A percentile compares a stretch with the other conserved stretches of the same genome.
phyloP scores from a whole-genome alignment of 2,888 invertebrate genomes.

The Choristoneura rosaceana region DNA sequence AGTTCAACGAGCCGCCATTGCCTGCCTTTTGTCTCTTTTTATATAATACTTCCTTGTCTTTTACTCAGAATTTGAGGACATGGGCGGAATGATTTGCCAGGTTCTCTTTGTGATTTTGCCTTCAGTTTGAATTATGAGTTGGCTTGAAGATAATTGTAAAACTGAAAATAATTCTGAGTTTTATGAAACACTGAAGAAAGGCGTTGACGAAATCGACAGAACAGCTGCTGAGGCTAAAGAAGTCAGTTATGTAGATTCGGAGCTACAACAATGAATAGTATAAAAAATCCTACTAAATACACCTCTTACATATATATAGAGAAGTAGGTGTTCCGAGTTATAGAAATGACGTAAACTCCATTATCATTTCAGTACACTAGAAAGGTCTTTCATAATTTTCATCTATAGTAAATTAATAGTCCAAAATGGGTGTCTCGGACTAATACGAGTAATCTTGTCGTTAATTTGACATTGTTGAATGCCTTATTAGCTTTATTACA shows the following conservation, averaged over 20 bases:
- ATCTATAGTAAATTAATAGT: too few species aligned
- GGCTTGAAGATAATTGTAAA: not conserved
- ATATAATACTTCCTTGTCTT: conserved; percentile 21
- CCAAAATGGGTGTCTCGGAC: too few species aligned
- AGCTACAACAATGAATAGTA: not conserved
- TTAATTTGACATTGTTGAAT: too few species aligned
- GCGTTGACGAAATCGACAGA: not conserved
- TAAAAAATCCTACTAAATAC: too few species aligned
- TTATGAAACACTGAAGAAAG: not conserved
- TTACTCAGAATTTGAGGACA: conserved; percentile 31
- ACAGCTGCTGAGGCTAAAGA: not conserved
- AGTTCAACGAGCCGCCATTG: conserved; percentile 27
- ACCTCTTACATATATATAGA: too few species aligned
- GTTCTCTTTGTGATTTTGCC: conserved; percentile 9
- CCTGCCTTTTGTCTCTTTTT: conserved; percentile 36
- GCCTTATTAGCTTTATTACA: too few species aligned
- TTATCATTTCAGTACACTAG: too few species aligned
- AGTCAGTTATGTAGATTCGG: not conserved
- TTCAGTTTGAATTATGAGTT: not conserved
- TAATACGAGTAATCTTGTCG: too few species aligned
- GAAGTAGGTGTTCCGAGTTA: too few species aligned
- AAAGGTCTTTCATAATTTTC: too few species aligned
- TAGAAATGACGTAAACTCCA: too few species aligned
- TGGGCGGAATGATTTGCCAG: conserved; percentile 12
- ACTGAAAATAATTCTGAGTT: not conserved